Evolutionary conservation across 2,113 vertebrate genomes (phyloP).

Genomic region (Chrysemys picta): DNA sequence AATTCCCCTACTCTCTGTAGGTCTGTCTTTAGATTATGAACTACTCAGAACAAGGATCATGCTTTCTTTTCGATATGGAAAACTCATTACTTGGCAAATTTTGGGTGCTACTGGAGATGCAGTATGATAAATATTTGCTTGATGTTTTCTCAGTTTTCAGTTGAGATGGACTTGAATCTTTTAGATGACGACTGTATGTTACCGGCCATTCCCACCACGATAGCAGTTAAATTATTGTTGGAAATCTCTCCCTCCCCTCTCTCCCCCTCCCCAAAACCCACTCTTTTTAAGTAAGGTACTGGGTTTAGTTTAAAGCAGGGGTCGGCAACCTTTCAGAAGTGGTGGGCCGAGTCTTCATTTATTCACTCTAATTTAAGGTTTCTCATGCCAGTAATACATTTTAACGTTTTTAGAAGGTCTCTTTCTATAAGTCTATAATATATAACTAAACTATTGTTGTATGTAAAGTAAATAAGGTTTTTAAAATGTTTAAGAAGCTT

Average conservation of each 20-base stretch:
- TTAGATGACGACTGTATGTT: not conserved
- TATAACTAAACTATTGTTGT: too few species aligned
- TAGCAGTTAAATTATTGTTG: not conserved
- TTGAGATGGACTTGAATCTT: not conserved
- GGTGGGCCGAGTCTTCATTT: too few species aligned
- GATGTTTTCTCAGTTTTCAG: not conserved
- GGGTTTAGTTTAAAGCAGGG: not conserved
- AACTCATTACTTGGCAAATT: not conserved
- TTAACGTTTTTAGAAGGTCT: too few species aligned
- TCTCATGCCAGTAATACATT: too few species aligned
- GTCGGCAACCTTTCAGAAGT: too few species aligned
- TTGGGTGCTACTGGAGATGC: rapidly evolving
- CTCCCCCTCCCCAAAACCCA: too few species aligned
- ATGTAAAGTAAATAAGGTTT: too few species aligned
- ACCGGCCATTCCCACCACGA: not conserved
- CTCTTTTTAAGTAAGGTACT: not conserved
- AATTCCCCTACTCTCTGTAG: not conserved
- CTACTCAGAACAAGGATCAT: not conserved
- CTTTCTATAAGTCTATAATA: too few species aligned
- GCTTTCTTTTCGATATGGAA: not conserved
- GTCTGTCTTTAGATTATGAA: not conserved
- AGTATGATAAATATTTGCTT: not conserved
- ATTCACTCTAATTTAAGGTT: too few species aligned
- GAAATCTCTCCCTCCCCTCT: not conserved
- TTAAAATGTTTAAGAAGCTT: too few species aligned